Evolutionary conservation across 2,113 vertebrate species (phyloP), one percentile per base, ranked within the genome.

Genomic region (Calonectris borealis): DNA sequence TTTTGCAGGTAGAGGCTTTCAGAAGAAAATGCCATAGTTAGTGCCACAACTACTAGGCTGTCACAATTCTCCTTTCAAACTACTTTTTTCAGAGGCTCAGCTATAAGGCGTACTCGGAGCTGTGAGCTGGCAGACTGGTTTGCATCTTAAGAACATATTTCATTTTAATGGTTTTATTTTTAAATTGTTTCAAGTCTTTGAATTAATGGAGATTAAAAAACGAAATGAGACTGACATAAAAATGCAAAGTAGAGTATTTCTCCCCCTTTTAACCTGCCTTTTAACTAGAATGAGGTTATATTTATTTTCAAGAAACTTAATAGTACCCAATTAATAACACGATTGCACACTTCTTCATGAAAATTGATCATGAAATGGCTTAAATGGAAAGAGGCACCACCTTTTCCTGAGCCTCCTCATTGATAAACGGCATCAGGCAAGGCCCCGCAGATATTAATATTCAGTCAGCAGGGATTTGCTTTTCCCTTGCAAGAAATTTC

Each of bases 151-250:
- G 81, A 94, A 87, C 11, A 13, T 46, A 69, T 73, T 92, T 82
- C 36, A 88, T 83, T 93, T 91, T 93, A 95, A 92, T 91, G 44
- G 62, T 52, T 95, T 96, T 88, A 89, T 93, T 94, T 96, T 96
- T 89, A 87, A 95, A 94, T 68, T 80, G 58, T 68, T 94, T 88
- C 89, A 86, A 76, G 34, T 88, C 75, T 83, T 75, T 70, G 86
- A 96, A 93, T 95, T 95, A 96, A 94, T 64, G 31, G 32, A 92
- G 70, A 94, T 61, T 62, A 44, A 89, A 91, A 82, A 83, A 94
- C 80, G 77, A 90, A 91, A 83, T 4, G 4, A 87, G 38, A 88
- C 65, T 49, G 75, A 54, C 90, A 70, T 38, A 71, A 94, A 93
- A 92, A 81, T 44, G 76, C 20, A 11, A 95, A 85, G 62, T 12